Evolutionary conservation across 2,113 vertebrate species (phyloP).

Genomic region (Perognathus longimembris): DNA sequence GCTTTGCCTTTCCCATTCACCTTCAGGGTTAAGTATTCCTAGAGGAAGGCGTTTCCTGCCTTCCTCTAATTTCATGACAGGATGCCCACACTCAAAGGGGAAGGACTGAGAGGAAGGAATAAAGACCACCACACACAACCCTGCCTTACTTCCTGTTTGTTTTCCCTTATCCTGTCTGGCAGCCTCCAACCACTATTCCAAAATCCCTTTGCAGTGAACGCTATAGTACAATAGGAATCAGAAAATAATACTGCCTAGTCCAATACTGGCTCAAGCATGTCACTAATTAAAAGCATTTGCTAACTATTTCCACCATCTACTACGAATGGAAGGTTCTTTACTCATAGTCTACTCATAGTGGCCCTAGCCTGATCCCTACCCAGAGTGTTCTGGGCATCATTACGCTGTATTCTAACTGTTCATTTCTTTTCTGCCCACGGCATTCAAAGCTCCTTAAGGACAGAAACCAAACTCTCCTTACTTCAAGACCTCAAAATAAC

Average conservation of each 20-base stretch:
- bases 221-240: background rate
- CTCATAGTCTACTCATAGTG: background rate
- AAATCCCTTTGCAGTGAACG: slow-evolving; percentile 23
- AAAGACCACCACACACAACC: background rate
- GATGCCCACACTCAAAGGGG: background rate
- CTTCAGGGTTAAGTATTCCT: background rate
- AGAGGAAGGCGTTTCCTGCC: background rate
- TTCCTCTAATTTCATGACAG: background rate
- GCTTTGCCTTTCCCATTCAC: background rate
- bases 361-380: too few relatives aligned
- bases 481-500: background rate
- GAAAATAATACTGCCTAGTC: slow-evolving; percentile 30
- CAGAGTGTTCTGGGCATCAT: background rate
- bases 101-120: background rate
- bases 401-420: background rate
- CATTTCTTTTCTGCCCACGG: background rate
- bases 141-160: background rate
- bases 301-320: background rate
- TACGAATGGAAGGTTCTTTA: background rate
- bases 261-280: background rate
- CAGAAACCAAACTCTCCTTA: background rate
- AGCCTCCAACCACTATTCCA: background rate
- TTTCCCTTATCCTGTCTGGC: background rate
- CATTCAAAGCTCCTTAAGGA: background rate
- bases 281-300: slow-evolving; percentile 5